Evolutionary conservation across 2,888 invertebrate species (phyloP).

Genomic region (Xestia ashworthii): DNA sequence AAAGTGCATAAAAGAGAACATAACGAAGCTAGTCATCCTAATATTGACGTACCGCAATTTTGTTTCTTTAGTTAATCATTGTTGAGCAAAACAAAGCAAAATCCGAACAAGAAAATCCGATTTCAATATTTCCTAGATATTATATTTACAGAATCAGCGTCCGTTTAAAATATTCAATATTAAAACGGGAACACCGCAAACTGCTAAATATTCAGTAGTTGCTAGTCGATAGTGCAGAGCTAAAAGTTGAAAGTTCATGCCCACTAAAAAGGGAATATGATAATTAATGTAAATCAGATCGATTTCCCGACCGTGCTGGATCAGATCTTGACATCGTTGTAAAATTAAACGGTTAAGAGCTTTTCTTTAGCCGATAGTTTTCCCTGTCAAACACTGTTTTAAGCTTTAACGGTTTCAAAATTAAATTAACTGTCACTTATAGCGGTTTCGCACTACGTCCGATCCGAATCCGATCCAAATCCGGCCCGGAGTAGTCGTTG

Average conservation of each 20-base stretch:
- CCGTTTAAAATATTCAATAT: slow-evolving; percentile 74
- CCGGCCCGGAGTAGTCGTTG: too few relatives aligned
- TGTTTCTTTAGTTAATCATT: background rate
- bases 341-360: slow-evolving; percentile 39
- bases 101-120: background rate
- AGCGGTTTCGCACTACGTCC: too few relatives aligned
- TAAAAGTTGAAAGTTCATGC: slow-evolving; percentile 63
- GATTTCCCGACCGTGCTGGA: slow-evolving; percentile 62
- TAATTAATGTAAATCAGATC: slow-evolving; percentile 69
- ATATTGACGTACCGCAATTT: background rate
- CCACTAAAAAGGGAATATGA: slow-evolving; percentile 65
- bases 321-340: slow-evolving; percentile 71
- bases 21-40: background rate
- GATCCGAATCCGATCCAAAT: too few relatives aligned
- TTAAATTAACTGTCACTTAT: too few relatives aligned
- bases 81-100: background rate
- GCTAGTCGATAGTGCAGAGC: slow-evolving; percentile 70
- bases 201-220: slow-evolving; percentile 77
- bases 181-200: slow-evolving; percentile 74
- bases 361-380: background rate
- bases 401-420: too few relatives aligned
- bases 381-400: background rate
- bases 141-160: slow-evolving; percentile 48
- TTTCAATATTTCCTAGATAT: slow-evolving; percentile 19
- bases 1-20: background rate